Evolutionary conservation across 2,113 vertebrate genomes (phyloP), one percentile per base, ranked within the genome.

Genomic region (Sylvia atricapilla): DNA sequence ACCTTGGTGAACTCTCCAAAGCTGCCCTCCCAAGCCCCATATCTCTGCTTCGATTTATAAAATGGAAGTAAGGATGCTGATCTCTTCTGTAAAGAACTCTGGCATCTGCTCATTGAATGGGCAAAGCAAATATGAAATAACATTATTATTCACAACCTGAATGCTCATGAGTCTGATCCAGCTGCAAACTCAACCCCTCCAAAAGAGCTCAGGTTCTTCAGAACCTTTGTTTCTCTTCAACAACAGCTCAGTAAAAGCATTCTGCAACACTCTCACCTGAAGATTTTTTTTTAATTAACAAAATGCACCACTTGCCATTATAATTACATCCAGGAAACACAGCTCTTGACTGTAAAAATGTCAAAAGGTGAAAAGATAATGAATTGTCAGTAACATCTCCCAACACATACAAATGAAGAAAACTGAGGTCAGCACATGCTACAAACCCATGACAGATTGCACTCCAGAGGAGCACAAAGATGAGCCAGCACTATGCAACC

Each of bases 401-500:
- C 12, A 12, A 59, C 68, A 89, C 41, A 93, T 21, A 89, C 49
- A 77, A 90, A 91, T n/a, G 77, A 91, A 74, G 74, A 86, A 74
- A 94, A 69, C 81, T 16, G 74, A 91, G 91, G 84, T 76, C 70
- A 96, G 75, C 93, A 91, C 60, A 73, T 14, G 69, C 80, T 89
- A 37, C 73, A 95, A 84, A 80, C 75, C 81, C 67, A 79, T 58
- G 94, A 96, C 93, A 95, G 86, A 95, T 50, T 96, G 70, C 70
- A 55, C 90, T 78, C 70, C 86, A 89, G 83, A 90, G 81, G 41
- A 80, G 50, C 44, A 80, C 72, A 87, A 82, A 95, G 81, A 95
- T 93, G 94, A 97, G 88, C 93, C 87, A 97, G 89, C 92, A 97
- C 95, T 92, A 84, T 58, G 79, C 84, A 87, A 93, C 70, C 75